Base-by-base conservation (phyloP, 2,888 invertebrate genomes). In the Myopa testacea region DNA sequence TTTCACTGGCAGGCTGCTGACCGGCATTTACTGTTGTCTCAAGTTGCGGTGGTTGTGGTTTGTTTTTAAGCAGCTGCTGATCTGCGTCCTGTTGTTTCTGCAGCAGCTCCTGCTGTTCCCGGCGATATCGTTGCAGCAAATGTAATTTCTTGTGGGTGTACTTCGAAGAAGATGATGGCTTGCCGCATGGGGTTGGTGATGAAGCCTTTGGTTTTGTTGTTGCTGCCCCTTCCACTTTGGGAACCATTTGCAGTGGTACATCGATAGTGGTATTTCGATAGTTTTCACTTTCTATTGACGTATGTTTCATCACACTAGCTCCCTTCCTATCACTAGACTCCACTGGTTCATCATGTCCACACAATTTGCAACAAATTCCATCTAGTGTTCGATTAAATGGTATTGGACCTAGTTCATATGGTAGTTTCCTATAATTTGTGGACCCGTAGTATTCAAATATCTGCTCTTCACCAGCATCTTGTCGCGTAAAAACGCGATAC, bases 401-500 rank as follows among this genome's bases (percentile, higher is more conserved):
- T 84, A 93, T 89, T 81, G 91, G 91, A 0, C 93, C 93, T 84
- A 94, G 92, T 87, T 96, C 95, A 84, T 95, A 95, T 0, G 96
- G 95, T 85, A 96, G 89, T 82, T 88, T 88, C 45, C 88, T 82
- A 78, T 90, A 89, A 3, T 83, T 85, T 45, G 88, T 89, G 52
- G 84, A 85, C 7, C 89, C 89, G 79, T 86, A 89, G 81, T 90
- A 89, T 87, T 91, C 88, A 90, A 91, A 91, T 85, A 91, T 91
- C 86, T 90, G 91, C 83, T 94, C 92, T 80, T 93, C 92, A 19
- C 94, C 93, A 71, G 92, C 91, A 85, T 95, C 95, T 85, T 95
- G 95, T 1, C 96, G 91, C 81, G 92, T 91, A 85, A 95, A 96
- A 1, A 95, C 93, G 80, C 93, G 92, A 86, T 93, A 95, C 96